Conservation (phyloP, 2,113 vertebrate genomes). For the Mesoclemmys tuberculata region DNA sequence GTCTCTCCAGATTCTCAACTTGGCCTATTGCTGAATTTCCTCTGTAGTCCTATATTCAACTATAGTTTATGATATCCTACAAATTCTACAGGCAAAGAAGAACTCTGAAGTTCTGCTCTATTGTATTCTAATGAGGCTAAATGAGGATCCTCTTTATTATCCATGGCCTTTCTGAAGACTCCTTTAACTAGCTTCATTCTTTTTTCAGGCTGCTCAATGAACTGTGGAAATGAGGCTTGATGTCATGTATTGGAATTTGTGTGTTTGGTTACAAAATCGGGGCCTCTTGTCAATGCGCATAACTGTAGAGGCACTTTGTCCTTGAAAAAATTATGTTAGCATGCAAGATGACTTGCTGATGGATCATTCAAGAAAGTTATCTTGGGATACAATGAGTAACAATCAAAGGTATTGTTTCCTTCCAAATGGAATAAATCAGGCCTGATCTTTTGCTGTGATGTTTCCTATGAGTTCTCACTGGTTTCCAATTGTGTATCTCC, state of each 20-base stretch:
- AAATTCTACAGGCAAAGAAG: slow-evolving; percentile 54
- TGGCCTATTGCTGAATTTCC: slow-evolving; percentile 16
- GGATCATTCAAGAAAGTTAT: slow-evolving; percentile 7
- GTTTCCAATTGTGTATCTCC: neutral
- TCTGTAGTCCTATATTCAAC: neutral
- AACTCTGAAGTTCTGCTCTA: slow-evolving; percentile 14
- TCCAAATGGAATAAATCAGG: slow-evolving; percentile 54
- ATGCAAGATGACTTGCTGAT: neutral
- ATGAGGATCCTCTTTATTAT: slow-evolving; percentile 60
- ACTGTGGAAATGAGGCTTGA: slow-evolving; percentile 56
- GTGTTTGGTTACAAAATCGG: neutral
- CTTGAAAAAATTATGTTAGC: slow-evolving; percentile 38
- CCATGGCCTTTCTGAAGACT: slow-evolving; percentile 27
- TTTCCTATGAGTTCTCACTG: slow-evolving; percentile 30
- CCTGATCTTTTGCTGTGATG: slow-evolving; percentile 17
- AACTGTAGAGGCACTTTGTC: neutral
- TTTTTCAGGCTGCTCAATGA: slow-evolving; percentile 54
- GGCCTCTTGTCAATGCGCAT: slow-evolving; percentile 8
- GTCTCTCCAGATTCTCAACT: neutral
- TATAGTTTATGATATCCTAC: slow-evolving; percentile 15
- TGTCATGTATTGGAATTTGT: neutral
- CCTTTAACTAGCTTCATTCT: slow-evolving; percentile 38
- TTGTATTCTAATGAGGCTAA: slow-evolving; percentile 63
- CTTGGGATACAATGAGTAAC: slow-evolving; percentile 38
- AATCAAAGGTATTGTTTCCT: slow-evolving; percentile 48